These are phyloP conservation scores for Carpatolechia fugitivella DNA, from an alignment of 2,888 invertebrate genomes.

Conservation along the genomic window DNA sequence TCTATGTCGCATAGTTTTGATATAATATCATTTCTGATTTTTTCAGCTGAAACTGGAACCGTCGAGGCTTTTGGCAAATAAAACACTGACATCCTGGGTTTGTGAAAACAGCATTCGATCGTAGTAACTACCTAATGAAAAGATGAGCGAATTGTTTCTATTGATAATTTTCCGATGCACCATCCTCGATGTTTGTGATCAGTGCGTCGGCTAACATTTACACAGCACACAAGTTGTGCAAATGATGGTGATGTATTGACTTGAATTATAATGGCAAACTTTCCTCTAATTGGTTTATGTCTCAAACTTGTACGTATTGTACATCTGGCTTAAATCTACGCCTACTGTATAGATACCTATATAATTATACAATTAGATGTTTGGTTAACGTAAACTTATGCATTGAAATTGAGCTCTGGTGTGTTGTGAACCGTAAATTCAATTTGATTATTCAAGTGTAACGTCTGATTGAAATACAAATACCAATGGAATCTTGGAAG, in stretches of 20 bases:
- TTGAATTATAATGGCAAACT: conserved; percentile 16
- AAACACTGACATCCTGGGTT: no score
- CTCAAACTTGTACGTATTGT: neutral
- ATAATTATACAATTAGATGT: neutral
- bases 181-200: neutral
- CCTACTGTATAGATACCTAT: neutral
- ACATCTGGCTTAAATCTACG: neutral
- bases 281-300: conserved; percentile 15
- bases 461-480: neutral
- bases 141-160: no score
- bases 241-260: conserved; percentile 22
- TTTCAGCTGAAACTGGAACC: no score
- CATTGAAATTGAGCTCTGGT: neutral
- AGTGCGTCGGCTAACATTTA: conserved; percentile 6
- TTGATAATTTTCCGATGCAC: no score
- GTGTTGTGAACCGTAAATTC: neutral
- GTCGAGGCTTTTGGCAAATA: no score
- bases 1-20: no score
- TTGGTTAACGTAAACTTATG: neutral
- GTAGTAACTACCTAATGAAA: no score
- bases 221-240: conserved; percentile 16
- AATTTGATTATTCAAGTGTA: neutral
- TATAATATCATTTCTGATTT: no score
- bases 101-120: no score
- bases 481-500: neutral